These are phyloP conservation scores for Heliconius hewitsoni DNA, from an alignment of 1,140 invertebrate genomes.

Conservation along the genomic window DNA sequence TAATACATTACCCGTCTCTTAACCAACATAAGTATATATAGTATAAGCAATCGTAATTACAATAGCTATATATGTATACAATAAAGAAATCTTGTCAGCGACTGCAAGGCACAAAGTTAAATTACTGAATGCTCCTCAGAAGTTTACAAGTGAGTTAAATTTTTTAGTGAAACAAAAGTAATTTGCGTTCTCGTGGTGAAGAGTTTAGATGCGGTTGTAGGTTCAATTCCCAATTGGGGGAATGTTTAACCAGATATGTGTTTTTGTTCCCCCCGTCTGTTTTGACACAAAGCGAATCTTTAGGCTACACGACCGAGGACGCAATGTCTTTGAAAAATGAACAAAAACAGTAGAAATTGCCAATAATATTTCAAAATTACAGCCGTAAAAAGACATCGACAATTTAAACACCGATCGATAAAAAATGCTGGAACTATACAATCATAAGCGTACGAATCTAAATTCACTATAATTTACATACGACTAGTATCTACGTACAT, in stretches of 20 bases:
- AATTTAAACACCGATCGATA: conserved; percentile 53
- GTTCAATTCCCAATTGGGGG: background rate
- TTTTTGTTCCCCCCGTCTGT: too few species aligned
- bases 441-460: conserved; percentile 74
- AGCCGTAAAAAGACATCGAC: conserved; percentile 47
- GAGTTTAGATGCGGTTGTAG: background rate
- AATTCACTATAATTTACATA: conserved; percentile 70
- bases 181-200: background rate
- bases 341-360: background rate
- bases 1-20: conserved; percentile 57
- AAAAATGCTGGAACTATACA: conserved; percentile 56
- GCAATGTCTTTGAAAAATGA: background rate
- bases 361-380: conserved; percentile 24
- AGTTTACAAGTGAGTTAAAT: background rate
- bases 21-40: conserved; percentile 37
- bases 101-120: conserved; percentile 40
- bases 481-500: conserved; percentile 72
- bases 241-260: too few species aligned
- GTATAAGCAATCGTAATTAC: conserved; percentile 30
- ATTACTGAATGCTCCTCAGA: conserved; percentile 17
- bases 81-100: conserved; percentile 17
- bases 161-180: background rate
- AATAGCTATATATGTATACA: conserved; percentile 3
- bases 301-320: background rate
- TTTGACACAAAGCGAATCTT: too few species aligned